phyloP scores from a whole-genome alignment of 2,113 vertebrate species.

The Bagarius yarrelli region DNA sequence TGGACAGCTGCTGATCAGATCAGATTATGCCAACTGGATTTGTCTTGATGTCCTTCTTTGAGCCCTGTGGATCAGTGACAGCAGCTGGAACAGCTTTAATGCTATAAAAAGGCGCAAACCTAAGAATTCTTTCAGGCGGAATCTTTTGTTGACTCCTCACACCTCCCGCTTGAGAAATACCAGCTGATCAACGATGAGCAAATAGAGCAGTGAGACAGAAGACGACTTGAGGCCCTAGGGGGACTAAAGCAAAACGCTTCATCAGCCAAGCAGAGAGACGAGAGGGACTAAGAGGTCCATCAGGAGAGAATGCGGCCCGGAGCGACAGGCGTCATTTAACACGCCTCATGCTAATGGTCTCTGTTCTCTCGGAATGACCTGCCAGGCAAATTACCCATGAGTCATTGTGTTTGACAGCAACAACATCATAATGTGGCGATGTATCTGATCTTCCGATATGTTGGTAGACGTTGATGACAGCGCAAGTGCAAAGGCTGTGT shows the following conservation, averaged over 20 bases:
- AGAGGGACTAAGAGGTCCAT: not conserved
- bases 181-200: constrained; percentile 20
- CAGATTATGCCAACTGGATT: constrained; percentile 27
- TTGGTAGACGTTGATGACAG: not conserved
- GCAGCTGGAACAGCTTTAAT: not conserved
- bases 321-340: constrained; percentile 34
- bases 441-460: not conserved
- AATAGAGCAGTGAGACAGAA: not conserved
- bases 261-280: constrained; percentile 12
- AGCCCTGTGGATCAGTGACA: not conserved
- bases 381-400: constrained; percentile 1
- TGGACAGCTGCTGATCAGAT: constrained; percentile 1
- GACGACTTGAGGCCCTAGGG: not conserved
- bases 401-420: constrained; percentile 31
- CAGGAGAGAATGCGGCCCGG: constrained; percentile 13
- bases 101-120: not conserved
- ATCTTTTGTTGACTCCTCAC: not conserved
- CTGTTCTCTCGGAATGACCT: not conserved
- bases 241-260: not conserved
- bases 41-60: constrained; percentile 9
- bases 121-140: not conserved
- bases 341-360: constrained; percentile 10
- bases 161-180: not conserved
- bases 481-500: not conserved
- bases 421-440: not conserved